Percentiles rank a stretch among this genome's conserved stretches.
These are phyloP conservation scores for Kradibia gibbosae DNA, from an alignment of 1,140 invertebrate genomes.

Conservation along the genomic window DNA sequence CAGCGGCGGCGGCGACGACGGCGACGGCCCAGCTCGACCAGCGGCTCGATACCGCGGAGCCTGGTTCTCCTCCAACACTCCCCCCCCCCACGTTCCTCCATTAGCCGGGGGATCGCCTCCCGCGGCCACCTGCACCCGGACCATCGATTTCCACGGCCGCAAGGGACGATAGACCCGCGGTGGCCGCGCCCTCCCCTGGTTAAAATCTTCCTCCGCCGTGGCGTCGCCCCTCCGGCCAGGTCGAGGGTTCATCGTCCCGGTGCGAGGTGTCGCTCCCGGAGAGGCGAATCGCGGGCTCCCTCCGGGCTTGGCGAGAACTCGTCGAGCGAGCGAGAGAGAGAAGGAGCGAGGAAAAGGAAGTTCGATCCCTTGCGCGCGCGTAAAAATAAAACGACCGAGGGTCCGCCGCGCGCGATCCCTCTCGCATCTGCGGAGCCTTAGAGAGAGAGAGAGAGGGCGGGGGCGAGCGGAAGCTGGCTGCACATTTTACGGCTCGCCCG, in stretches of 20 bases:
- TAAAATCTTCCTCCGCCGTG: too few species aligned
- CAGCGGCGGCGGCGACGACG: background rate
- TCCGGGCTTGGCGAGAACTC: constrained; percentile 6
- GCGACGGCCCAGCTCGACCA: too few species aligned
- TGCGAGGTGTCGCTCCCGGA: background rate
- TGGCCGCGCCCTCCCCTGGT: too few species aligned
- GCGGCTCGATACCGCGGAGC: too few species aligned
- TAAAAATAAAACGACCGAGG: background rate
- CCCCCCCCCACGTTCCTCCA: too few species aligned
- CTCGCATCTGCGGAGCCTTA: constrained; percentile 67
- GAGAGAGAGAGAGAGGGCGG: too few species aligned
- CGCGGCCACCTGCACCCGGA: too few species aligned
- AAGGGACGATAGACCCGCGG: too few species aligned
- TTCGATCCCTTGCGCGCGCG: constrained; percentile 2
- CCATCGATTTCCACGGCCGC: too few species aligned
- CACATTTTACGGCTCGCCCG: constrained; percentile 68
- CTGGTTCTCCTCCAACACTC: too few species aligned
- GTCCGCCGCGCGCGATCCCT: background rate
- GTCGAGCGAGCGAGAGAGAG: background rate
- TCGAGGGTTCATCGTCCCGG: background rate
- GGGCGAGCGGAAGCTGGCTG: constrained; percentile 69
- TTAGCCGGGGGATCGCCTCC: too few species aligned
- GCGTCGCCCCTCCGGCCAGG: background rate
- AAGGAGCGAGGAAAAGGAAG: background rate
- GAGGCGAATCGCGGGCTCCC: background rate